Percentiles rank a stretch among this genome's conserved stretches.
phyloP scores from a whole-genome alignment of 1,140 invertebrate species.

The Drosophila obscura region DNA sequence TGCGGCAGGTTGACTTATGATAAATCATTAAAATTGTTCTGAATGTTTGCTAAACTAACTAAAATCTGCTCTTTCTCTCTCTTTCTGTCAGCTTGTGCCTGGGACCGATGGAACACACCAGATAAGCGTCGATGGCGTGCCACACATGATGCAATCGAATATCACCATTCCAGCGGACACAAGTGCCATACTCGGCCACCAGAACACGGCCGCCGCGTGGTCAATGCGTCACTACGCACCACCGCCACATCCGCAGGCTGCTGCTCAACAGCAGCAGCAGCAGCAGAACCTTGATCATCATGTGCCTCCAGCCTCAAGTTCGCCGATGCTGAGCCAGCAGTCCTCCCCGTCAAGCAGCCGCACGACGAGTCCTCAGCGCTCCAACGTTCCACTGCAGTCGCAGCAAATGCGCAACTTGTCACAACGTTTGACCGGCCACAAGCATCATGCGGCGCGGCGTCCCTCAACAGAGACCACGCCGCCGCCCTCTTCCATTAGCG shows the following conservation, averaged over 20 bases:
- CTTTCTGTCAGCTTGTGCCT: constrained; percentile 58
- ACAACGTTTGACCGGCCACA: constrained; percentile 64
- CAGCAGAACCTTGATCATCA: constrained; percentile 68
- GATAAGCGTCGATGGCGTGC: constrained; percentile 71
- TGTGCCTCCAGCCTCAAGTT: constrained; percentile 84
- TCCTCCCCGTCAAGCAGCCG: constrained; percentile 86
- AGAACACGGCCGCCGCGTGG: constrained; percentile 51
- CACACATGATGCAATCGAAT: constrained; percentile 77
- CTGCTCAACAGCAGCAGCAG: constrained; percentile 48
- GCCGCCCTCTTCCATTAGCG: constrained; percentile 73
- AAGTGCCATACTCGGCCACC: constrained; percentile 75
- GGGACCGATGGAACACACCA: constrained; percentile 60
- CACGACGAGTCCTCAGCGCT: constrained; percentile 85
- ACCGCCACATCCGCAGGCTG: constrained; percentile 57
- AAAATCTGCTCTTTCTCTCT: not conserved
- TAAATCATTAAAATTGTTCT: too few relatives aligned
- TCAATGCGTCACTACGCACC: constrained; percentile 56
- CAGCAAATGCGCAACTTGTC: constrained; percentile 72
- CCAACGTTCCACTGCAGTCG: constrained; percentile 59
- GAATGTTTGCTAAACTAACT: too few relatives aligned
- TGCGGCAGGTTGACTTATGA: too few relatives aligned
- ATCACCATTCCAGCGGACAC: constrained; percentile 82
- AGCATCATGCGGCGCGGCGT: constrained; percentile 67
- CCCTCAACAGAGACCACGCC: constrained; percentile 85
- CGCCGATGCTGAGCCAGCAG: constrained; percentile 86